Evolutionary conservation across 2,888 invertebrate species (phyloP), one percentile per base, ranked within the genome.

Genomic region (Phlogophora meticulosa): DNA sequence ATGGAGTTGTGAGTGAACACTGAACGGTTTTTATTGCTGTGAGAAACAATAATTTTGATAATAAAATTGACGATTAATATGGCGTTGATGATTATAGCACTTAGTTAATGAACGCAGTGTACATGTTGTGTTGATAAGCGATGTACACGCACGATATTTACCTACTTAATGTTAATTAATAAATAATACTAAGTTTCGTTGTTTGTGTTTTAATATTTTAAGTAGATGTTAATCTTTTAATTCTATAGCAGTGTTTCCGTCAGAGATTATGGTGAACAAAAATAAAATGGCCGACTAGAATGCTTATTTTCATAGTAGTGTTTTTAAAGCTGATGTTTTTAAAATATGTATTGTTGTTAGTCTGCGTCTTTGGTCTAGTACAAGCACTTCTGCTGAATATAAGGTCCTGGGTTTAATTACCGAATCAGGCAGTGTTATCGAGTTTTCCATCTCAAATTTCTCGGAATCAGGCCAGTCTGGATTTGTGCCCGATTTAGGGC

Each of bases 41-140:
- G 94, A 92, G 95, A 94, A 94, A 93, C 89, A 92, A 93, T 93
- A 88, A 93, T 90, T 87, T 87, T 90, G 88, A 93, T 93, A 90
- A 91, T 91, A 88, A 91, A 88, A 87, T 87, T 86, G 86, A 83
- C 90, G 81, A 91, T 92, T 91, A 89, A 91, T 91, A 88, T 85
- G 87, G 82, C 80, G 82, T 85, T 88, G 86, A 88, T 88, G 88
- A 85, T 85, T 86, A 84, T 88, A 85, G 79, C 83, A 87, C 84
- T 88, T 87, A 85, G 85, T 85, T 80, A 83, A 83, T 76, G 63
- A 81, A 78, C 78, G 68, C 73, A 43, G 57, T 58, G 56, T 62
- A 80, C 70, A 57, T 65, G 60, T 59, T 65, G 60, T 59, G 56
- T 62, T 58, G 76, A 82, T 70, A 76, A 67, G 72, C 57, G 20